Evolutionary conservation across 2,888 invertebrate genomes (phyloP).

Genomic region (Tyria jacobaeae): DNA sequence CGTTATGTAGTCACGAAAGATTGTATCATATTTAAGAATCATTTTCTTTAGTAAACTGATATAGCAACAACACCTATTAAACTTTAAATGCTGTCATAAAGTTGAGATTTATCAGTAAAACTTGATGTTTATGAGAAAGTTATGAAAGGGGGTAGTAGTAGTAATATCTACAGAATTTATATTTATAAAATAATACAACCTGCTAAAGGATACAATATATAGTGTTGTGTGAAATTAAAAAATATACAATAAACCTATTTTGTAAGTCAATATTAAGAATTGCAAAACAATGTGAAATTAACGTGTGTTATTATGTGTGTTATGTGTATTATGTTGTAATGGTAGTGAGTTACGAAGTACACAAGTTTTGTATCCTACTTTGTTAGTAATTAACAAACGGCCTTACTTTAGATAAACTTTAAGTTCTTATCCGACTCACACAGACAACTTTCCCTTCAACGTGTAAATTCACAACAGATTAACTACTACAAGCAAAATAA

Average conservation of each 20-base stretch:
- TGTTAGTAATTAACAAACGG: constrained; percentile 35
- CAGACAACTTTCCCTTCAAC: constrained; percentile 26
- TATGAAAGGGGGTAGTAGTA: constrained; percentile 35
- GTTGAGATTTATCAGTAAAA: constrained; percentile 40
- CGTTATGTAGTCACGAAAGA: constrained; percentile 35
- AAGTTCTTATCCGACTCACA: constrained; percentile 28
- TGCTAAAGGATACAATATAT: constrained; percentile 15
- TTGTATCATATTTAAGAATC: constrained; percentile 24
- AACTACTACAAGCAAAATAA: constrained; percentile 44
- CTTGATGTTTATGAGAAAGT: constrained; percentile 39
- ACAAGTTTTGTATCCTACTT: constrained; percentile 19
- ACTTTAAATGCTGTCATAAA: constrained; percentile 40
- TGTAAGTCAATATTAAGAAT: neutral
- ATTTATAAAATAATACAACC: constrained; percentile 49
- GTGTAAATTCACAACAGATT: constrained; percentile 48
- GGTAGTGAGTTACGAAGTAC: constrained; percentile 10
- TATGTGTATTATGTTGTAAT: no score
- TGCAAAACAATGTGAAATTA: constrained; percentile 2
- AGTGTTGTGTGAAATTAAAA: no score
- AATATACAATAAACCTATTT: no score
- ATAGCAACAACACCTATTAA: constrained; percentile 33
- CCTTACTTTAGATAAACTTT: constrained; percentile 33
- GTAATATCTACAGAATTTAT: constrained; percentile 36
- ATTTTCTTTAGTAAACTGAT: constrained; percentile 27
- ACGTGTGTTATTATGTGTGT: neutral